Evolutionary conservation across 2,113 vertebrate genomes (phyloP), one percentile per base, ranked within the genome.

Genomic region (Ceratotherium simum): DNA sequence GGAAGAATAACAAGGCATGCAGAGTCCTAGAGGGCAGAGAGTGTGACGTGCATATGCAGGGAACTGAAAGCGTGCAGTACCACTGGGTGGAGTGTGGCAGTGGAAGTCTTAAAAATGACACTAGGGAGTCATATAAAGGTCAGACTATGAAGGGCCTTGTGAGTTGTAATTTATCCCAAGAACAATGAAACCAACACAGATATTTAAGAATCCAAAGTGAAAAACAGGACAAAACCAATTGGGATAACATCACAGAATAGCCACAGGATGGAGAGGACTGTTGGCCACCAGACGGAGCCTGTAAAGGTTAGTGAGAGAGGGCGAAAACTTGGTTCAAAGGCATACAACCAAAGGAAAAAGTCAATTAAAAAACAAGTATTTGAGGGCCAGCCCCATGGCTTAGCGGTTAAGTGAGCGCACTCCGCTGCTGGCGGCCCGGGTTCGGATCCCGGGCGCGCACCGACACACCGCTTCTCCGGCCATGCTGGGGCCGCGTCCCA

Each of bases 41-140:
- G 17, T 8, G 31, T 17, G 2, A 1, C 1, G 5, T 5, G 33
- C 20, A 1, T 12, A 3, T 56, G 11, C 8, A 46, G 48, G 36
- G 51, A 64, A 18, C 51, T 23, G 84, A 25, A 36, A 29, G n/a
- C 20, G 11, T 3, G 27, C 3, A 1, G 1, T 13, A 31, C 14
- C 23, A 0, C 17, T 0, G 9, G 54, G 46, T 14, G 23, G 10
- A 33, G 51, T 1, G 14, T n/a, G 20, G 42, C 31, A 5, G 1
- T 3, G 12, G 56, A 36, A 9, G 13, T n/a, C 36, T 46, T 10
- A 69, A 25, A 46, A 25, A 2, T 16, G 25, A 27, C 6, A 0
- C 27, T 1, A 31, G 65, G 46, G 80, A 31, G 39, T 79, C 2
- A 25, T 0, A 0, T 69, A 27, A 58, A 70, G 48, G 20, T 36